Conservation (phyloP, 2,797 vertebrate species). For the Takifugu rubripes region DNA sequence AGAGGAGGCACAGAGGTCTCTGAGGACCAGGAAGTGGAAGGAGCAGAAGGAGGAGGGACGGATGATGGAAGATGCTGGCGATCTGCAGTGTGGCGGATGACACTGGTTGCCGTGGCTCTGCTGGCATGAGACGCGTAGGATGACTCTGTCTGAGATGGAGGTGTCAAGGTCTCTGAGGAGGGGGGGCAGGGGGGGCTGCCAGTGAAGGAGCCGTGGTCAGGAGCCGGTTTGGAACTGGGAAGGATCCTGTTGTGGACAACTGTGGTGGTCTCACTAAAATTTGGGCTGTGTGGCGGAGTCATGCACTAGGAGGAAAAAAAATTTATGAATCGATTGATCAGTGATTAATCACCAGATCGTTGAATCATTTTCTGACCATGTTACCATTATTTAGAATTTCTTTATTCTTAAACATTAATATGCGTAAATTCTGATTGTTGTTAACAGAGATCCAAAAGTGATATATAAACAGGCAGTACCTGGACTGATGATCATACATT, state of each 20-base stretch:
- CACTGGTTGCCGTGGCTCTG: slow-evolving; percentile 84
- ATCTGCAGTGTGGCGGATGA: slow-evolving; percentile 87
- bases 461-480: too few relatives aligned
- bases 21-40: slow-evolving; percentile 9
- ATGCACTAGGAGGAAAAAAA: slow-evolving; percentile 80
- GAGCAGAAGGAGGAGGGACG: slow-evolving; percentile 21
- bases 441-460: too few relatives aligned
- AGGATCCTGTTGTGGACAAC: slow-evolving; percentile 25
- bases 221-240: slow-evolving; percentile 39
- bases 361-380: too few relatives aligned
- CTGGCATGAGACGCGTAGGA: slow-evolving; percentile 37
- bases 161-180: background rate
- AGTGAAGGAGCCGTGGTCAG: slow-evolving; percentile 23
- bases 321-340: background rate
- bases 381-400: too few relatives aligned
- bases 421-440: too few relatives aligned
- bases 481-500: too few relatives aligned
- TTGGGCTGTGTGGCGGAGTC: slow-evolving; percentile 96
- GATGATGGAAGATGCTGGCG: slow-evolving; percentile 40
- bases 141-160: background rate
- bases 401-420: too few relatives aligned
- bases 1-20: slow-evolving; percentile 8
- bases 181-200: slow-evolving; percentile 13
- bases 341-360: too few relatives aligned
- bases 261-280: slow-evolving; percentile 77